Evolutionary conservation across 2,113 vertebrate species (phyloP).

Genomic region (Talpa occidentalis): DNA sequence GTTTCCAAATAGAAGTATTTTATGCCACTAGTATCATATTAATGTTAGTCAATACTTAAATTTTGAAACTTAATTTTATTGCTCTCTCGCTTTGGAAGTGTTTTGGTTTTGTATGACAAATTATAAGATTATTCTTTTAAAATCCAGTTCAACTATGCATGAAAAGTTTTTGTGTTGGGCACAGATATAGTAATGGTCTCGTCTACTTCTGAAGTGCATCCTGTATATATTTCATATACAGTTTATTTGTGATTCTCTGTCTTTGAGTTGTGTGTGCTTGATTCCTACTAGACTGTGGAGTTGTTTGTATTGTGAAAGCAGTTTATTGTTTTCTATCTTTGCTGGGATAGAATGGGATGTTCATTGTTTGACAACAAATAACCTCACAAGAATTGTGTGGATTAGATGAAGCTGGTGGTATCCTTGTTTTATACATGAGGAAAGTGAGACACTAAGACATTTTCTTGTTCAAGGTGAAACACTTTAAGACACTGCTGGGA

Average conservation of each 20-base stretch:
- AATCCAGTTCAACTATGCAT: neutral
- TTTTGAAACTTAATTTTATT: neutral
- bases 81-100: neutral
- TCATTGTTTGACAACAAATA: neutral
- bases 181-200: neutral
- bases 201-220: neutral
- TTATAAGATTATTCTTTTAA: neutral
- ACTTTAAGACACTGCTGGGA: neutral
- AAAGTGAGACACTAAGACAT: neutral
- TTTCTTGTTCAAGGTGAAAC: constrained; percentile 27
- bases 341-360: no score
- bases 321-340: constrained; percentile 9
- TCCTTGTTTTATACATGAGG: neutral
- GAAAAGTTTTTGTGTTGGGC: neutral
- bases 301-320: neutral
- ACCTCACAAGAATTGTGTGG: neutral
- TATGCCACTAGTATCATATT: neutral
- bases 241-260: neutral
- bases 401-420: neutral
- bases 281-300: neutral
- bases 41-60: neutral
- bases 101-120: constrained; percentile 22
- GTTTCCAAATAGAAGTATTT: neutral
- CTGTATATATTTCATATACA: neutral
- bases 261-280: neutral